Percentiles rank a stretch among this genome's conserved stretches.
Conservation (phyloP, 2,888 invertebrate genomes). For the Tiphia femorata region DNA sequence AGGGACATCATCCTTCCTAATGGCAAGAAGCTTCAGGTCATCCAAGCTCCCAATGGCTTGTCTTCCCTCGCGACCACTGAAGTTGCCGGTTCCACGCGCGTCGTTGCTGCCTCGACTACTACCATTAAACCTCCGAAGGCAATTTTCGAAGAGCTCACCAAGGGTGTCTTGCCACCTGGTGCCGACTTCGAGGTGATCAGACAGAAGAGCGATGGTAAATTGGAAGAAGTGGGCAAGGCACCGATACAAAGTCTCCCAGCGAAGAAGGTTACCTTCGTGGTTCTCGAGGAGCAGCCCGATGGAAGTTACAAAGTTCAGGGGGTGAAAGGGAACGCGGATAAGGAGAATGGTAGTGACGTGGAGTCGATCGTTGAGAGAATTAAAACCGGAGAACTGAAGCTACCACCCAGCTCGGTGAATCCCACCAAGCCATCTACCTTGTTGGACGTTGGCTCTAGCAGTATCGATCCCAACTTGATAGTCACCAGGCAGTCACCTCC, state of each 20-base stretch:
- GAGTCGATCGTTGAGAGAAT: constrained; percentile 85
- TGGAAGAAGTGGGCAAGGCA: constrained; percentile 78
- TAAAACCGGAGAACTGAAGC: constrained; percentile 84
- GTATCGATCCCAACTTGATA: constrained; percentile 18
- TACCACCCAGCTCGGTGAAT: constrained; percentile 74
- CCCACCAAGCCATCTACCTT: constrained; percentile 44
- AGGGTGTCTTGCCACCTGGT: constrained; percentile 83
- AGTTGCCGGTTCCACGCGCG: constrained; percentile 31
- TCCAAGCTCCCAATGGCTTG: constrained; percentile 55
- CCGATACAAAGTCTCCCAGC: constrained; percentile 75
- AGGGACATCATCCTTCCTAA: constrained; percentile 81
- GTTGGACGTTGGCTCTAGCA: constrained; percentile 16
- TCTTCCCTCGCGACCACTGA: constrained; percentile 50
- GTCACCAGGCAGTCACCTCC: constrained; percentile 7
- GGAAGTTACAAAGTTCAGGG: constrained; percentile 89
- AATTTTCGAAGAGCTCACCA: constrained; percentile 83
- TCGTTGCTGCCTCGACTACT: constrained; percentile 69
- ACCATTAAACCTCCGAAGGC: constrained; percentile 76
- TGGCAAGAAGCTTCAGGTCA: constrained; percentile 79
- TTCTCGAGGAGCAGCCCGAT: constrained; percentile 87
- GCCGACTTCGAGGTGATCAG: constrained; percentile 86
- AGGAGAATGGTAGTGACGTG: constrained; percentile 78
- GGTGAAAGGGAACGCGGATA: constrained; percentile 74
- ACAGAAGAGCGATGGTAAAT: constrained; percentile 79
- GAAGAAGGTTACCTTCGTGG: constrained; percentile 89